Evolutionary conservation across 2,888 invertebrate genomes (phyloP).

Genomic region (Minunthozetes semirufus): DNA sequence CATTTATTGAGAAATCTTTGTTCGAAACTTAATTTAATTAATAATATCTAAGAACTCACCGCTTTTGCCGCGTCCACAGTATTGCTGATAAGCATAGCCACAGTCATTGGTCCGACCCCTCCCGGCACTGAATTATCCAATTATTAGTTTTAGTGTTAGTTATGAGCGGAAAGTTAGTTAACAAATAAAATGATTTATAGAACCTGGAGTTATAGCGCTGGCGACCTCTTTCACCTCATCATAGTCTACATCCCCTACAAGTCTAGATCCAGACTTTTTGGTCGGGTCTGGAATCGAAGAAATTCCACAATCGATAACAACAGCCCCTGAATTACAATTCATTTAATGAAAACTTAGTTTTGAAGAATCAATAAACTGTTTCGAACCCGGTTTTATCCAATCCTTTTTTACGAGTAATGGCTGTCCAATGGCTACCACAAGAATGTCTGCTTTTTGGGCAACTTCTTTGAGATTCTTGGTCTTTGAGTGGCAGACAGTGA

Average conservation of each 20-base stretch:
- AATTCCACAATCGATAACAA: slow-evolving; percentile 98
- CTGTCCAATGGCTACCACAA: slow-evolving; percentile 91
- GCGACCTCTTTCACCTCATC: slow-evolving; percentile 71
- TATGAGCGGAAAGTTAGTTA: background rate
- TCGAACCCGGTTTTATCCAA: slow-evolving; percentile 75
- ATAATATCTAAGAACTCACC: slow-evolving; percentile 1
- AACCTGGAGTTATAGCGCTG: slow-evolving; percentile 85
- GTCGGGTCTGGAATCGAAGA: slow-evolving; percentile 75
- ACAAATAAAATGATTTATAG: too few species aligned
- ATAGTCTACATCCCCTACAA: slow-evolving; percentile 94
- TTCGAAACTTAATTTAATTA: background rate
- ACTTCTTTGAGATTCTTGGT: slow-evolving; percentile 66
- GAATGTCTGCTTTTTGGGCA: slow-evolving; percentile 68
- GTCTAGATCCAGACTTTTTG: slow-evolving; percentile 55
- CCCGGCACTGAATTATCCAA: slow-evolving; percentile 74
- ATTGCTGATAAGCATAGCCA: slow-evolving; percentile 65
- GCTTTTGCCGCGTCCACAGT: slow-evolving; percentile 42
- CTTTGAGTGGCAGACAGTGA: slow-evolving; percentile 92
- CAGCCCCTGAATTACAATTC: slow-evolving; percentile 60
- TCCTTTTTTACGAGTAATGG: slow-evolving; percentile 82
- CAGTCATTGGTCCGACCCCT: slow-evolving; percentile 99
- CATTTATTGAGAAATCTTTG: background rate
- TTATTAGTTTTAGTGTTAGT: background rate
- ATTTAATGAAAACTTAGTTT: background rate
- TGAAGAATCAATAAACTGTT: background rate